phyloP scores from a whole-genome alignment of 2,113 vertebrate genomes.

The Stegostoma tigrinum region DNA sequence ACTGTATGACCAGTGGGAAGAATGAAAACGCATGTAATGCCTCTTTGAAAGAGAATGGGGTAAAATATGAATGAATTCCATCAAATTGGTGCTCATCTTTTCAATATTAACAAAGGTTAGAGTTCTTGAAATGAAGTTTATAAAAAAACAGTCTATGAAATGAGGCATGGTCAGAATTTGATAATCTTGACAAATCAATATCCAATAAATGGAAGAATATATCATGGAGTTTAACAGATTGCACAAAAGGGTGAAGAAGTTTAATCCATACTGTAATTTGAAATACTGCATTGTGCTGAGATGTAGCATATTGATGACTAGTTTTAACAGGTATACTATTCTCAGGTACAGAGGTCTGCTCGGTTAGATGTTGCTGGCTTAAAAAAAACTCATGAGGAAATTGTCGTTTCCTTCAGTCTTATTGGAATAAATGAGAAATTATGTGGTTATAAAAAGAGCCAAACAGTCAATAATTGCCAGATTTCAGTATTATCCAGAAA shows the following conservation, averaged over 20 bases:
- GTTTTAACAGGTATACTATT: too few species aligned
- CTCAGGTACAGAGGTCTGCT: too few species aligned
- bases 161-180: too few species aligned
- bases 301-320: too few species aligned
- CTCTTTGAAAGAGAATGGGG: neutral
- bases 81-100: neutral
- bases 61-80: neutral
- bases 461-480: neutral
- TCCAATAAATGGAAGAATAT: too few species aligned
- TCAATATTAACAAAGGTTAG: neutral
- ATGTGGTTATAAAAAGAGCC: neutral
- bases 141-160: neutral
- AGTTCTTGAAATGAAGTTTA: neutral
- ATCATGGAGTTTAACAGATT: too few species aligned
- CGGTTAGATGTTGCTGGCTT: neutral
- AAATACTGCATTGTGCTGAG: too few species aligned
- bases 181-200: too few species aligned
- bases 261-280: too few species aligned
- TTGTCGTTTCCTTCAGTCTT: neutral
- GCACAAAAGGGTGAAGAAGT: too few species aligned
- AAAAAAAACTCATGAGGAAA: neutral
- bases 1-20: neutral
- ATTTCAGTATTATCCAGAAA: neutral
- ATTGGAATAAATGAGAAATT: too few species aligned
- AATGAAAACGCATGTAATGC: neutral